Evolutionary conservation across 2,797 vertebrate species (phyloP), one percentile per base, ranked within the genome.

Genomic region (Leptodactylus fallax): DNA sequence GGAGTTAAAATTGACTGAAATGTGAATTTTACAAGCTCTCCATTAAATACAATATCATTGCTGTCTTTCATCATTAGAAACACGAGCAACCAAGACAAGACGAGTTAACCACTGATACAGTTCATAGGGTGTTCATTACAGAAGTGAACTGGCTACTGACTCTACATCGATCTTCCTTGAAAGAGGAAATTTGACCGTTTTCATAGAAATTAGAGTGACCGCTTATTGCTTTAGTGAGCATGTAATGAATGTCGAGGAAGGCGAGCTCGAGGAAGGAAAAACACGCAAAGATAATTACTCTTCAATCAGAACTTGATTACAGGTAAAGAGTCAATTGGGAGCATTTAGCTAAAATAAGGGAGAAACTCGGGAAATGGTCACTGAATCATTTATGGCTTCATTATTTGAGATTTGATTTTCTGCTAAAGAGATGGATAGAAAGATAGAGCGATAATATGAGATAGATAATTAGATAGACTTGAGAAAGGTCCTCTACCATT

Each of bases 251-350:
- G 45, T 25, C 11, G 2, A 45, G 58, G n/a, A 5, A 36, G 5
- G 36, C 1, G 7, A 58, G 19, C 7, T 55, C n/a, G 4, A 25
- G 7, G 72, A 19, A 76, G 7, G 21, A 55, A 69, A 8, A 67
- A 55, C 49, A 25, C 7, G 12, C 17, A 63, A 51, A 49, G n/a
- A 51, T 36, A 55, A 85, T 77, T 63, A 25, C 71, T 5, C 36
- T 6, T 77, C 83, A 77, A 61, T 77, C 56, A 53, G 25, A 36
- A 72, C 19, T 21, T 72, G 51, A 83, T 72, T 83, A n/a, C 81
- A 51, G 65, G 7, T 36, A 58, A 72, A 36, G 0, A 9, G 81
- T n/a, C 11, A 45, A n/a, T 17, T 51, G 47, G 58, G 80, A 81
- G n/a, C 13, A 17, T 7, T 9, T 2, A 10, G 25, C 21, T 25